These are phyloP conservation scores for Dasysyrphus albostriatus DNA, from an alignment of 2,888 invertebrate genomes.

Conservation along the genomic window DNA sequence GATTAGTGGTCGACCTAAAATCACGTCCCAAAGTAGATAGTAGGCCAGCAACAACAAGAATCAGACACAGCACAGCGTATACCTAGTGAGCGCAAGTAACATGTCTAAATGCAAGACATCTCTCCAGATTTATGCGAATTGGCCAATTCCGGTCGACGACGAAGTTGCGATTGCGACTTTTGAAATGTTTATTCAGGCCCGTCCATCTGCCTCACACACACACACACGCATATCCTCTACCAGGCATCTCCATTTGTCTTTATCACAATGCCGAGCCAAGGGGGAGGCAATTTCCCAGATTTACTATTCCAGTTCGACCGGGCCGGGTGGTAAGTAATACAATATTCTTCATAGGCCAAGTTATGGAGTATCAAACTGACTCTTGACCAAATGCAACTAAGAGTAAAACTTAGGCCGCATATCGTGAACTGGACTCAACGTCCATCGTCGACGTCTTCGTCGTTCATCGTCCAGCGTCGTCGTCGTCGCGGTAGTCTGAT, in stretches of 20 bases:
- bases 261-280: slow-evolving; percentile 39
- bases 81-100: slow-evolving; percentile 15
- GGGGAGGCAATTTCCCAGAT: slow-evolving; percentile 50
- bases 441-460: slow-evolving; percentile 31
- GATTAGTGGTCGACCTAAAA: slow-evolving; percentile 28
- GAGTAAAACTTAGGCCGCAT: not conserved
- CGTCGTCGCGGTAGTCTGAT: slow-evolving; percentile 66
- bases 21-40: slow-evolving; percentile 30
- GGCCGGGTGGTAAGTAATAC: slow-evolving; percentile 44
- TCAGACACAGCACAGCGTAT: not conserved
- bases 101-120: slow-evolving; percentile 61
- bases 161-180: slow-evolving; percentile 51
- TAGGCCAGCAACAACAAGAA: slow-evolving; percentile 21
- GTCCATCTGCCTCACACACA: slow-evolving; percentile 20
- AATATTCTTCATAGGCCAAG: slow-evolving; percentile 70
- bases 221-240: not conserved
- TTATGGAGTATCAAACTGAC: slow-evolving; percentile 51
- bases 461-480: slow-evolving; percentile 29
- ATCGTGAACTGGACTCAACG: slow-evolving; percentile 10
- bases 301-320: slow-evolving; percentile 41
- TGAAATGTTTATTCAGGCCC: slow-evolving; percentile 57
- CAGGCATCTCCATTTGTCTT: slow-evolving; percentile 59
- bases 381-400: slow-evolving; percentile 59
- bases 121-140: slow-evolving; percentile 58
- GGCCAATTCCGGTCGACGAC: slow-evolving; percentile 35